Percentiles rank a stretch among this genome's conserved stretches.
These are phyloP conservation scores for Kryptolebias marmoratus DNA, from an alignment of 2,113 vertebrate genomes.

Conservation along the genomic window DNA sequence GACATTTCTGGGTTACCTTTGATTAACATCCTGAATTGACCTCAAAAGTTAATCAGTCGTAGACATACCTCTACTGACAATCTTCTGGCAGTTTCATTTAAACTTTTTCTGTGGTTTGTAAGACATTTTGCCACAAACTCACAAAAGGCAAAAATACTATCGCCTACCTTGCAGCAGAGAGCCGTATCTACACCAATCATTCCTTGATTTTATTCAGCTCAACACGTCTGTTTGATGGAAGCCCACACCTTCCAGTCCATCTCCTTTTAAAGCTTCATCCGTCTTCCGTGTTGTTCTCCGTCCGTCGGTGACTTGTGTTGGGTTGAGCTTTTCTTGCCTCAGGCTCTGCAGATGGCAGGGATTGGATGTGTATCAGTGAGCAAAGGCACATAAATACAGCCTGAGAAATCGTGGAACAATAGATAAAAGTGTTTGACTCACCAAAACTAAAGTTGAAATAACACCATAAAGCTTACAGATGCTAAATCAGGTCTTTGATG, in stretches of 20 bases:
- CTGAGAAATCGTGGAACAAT: neutral
- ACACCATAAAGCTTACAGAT: too few species aligned
- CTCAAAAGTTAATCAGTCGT: too few species aligned
- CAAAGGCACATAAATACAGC: slow-evolving; percentile 4
- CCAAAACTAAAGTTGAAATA: neutral
- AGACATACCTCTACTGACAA: too few species aligned
- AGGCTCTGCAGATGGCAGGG: slow-evolving; percentile 31
- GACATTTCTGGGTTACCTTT: too few species aligned
- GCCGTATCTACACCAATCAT: too few species aligned
- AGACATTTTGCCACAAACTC: too few species aligned
- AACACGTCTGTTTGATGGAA: slow-evolving; percentile 2
- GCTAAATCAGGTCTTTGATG: too few species aligned
- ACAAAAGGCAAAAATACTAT: too few species aligned
- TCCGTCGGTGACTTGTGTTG: slow-evolving; percentile 38
- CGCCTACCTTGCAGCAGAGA: too few species aligned
- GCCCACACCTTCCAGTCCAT: neutral
- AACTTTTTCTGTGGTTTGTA: too few species aligned
- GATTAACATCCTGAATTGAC: too few species aligned
- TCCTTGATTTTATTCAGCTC: neutral
- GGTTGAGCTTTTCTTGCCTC: slow-evolving; percentile 10
- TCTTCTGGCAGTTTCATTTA: too few species aligned
- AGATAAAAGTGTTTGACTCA: neutral
- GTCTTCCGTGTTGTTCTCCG: slow-evolving; percentile 25
- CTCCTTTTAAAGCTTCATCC: slow-evolving; percentile 18
- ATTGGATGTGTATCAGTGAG: slow-evolving; percentile 11